Conservation (phyloP, 2,797 vertebrate species). For the Rhincodon typus region DNA sequence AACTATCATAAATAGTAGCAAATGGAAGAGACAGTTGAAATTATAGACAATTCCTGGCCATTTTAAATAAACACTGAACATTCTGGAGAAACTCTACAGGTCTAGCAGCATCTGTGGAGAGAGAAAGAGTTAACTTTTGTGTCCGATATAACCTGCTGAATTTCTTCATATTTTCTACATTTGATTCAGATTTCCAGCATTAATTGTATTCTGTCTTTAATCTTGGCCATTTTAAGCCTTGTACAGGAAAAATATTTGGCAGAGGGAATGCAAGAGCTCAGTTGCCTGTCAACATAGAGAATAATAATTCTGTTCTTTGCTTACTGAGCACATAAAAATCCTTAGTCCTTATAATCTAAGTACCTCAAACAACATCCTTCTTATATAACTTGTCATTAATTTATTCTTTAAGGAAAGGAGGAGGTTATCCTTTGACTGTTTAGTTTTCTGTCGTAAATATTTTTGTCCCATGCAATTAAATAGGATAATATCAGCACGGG, state of each 20-base stretch:
- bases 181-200: too few species aligned
- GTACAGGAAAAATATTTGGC: background rate
- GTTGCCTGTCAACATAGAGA: background rate
- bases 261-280: background rate
- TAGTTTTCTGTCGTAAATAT: background rate
- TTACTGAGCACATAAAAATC: too few species aligned
- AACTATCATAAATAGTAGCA: background rate
- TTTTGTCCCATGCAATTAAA: background rate
- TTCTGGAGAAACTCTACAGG: too few species aligned
- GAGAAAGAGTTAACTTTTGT: too few species aligned
- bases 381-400: conserved; percentile 5
- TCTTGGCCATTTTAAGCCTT: background rate
- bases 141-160: too few species aligned
- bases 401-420: conserved; percentile 1
- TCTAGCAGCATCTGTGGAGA: too few species aligned
- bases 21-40: background rate
- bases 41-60: background rate
- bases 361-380: background rate
- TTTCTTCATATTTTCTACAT: too few species aligned
- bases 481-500: background rate
- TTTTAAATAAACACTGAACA: too few species aligned
- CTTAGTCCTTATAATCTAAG: too few species aligned
- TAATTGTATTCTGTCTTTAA: too few species aligned
- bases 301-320: background rate
- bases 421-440: background rate